Conservation (phyloP, 2,888 invertebrate genomes). For the Caenorhabditis becei region DNA sequence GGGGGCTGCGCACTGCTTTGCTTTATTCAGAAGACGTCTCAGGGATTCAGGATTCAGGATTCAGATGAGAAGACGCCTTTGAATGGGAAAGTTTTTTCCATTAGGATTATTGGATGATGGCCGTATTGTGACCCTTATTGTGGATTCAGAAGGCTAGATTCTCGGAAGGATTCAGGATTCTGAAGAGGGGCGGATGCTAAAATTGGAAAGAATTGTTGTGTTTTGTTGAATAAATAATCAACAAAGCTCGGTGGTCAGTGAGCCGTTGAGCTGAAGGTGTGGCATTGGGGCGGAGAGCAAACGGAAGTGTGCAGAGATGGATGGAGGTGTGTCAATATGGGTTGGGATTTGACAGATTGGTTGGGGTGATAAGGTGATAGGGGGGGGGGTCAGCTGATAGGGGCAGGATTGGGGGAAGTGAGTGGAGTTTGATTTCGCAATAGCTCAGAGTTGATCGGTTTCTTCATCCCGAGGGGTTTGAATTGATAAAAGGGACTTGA, state of each 20-base stretch:
- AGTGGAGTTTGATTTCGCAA: too few species aligned
- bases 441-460: too few species aligned
- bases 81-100: slow-evolving; percentile 32
- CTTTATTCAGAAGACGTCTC: too few species aligned
- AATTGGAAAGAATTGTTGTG: slow-evolving; percentile 9
- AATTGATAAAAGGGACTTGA: too few species aligned
- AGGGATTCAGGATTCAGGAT: slow-evolving; percentile 10
- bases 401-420: not conserved
- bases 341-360: slow-evolving; percentile 29
- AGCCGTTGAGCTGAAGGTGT: slow-evolving; percentile 42
- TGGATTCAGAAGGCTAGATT: too few species aligned
- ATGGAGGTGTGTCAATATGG: slow-evolving; percentile 31
- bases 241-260: slow-evolving; percentile 41
- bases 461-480: too few species aligned
- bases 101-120: slow-evolving; percentile 58
- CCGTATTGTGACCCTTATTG: too few species aligned
- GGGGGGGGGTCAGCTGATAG: not conserved
- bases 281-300: slow-evolving; percentile 44
- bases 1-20: too few species aligned
- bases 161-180: slow-evolving; percentile 12
- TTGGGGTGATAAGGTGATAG: slow-evolving; percentile 22
- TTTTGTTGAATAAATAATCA: slow-evolving; percentile 55
- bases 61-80: slow-evolving; percentile 22
- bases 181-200: slow-evolving; percentile 18
- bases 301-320: slow-evolving; percentile 33